A percentile compares a stretch with the other conserved stretches of the same genome.
These are phyloP conservation scores for Rhabdornis inornatus DNA, from an alignment of 2,113 vertebrate species.

Conservation along the genomic window DNA sequence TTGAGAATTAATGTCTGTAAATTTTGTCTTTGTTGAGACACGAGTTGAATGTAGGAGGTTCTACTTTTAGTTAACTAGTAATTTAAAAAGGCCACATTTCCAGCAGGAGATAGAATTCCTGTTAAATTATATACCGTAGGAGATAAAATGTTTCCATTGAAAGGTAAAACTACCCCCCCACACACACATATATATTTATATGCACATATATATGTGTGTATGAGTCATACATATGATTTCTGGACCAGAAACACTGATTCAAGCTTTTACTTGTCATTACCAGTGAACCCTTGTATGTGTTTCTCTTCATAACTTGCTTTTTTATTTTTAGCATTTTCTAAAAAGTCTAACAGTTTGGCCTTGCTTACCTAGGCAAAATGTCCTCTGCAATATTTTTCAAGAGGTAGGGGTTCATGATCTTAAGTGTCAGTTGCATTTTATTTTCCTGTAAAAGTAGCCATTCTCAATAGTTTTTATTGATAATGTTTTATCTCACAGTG, in stretches of 20 bases:
- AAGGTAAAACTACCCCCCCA: background rate
- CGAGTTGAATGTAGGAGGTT: background rate
- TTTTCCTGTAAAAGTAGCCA: background rate
- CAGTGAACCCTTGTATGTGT: background rate
- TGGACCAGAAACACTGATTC: background rate
- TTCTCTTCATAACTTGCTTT: background rate
- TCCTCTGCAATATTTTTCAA: background rate
- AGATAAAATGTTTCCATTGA: background rate
- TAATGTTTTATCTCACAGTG: background rate
- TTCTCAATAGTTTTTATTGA: background rate
- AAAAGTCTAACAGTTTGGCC: background rate
- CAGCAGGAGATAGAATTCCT: background rate
- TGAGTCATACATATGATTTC: background rate
- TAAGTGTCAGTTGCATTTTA: background rate
- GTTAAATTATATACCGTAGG: background rate
- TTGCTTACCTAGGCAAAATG: background rate
- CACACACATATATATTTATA: rapidly evolving
- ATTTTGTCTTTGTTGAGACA: background rate
- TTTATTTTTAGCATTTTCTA: background rate
- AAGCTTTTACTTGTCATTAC: background rate
- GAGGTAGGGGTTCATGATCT: background rate
- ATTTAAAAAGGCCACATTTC: background rate
- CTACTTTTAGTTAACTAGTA: background rate
- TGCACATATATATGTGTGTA: rapidly evolving
- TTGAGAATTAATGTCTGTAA: background rate